Evolutionary conservation across 2,888 invertebrate species (phyloP).

Genomic region (Netelia inedita): DNA sequence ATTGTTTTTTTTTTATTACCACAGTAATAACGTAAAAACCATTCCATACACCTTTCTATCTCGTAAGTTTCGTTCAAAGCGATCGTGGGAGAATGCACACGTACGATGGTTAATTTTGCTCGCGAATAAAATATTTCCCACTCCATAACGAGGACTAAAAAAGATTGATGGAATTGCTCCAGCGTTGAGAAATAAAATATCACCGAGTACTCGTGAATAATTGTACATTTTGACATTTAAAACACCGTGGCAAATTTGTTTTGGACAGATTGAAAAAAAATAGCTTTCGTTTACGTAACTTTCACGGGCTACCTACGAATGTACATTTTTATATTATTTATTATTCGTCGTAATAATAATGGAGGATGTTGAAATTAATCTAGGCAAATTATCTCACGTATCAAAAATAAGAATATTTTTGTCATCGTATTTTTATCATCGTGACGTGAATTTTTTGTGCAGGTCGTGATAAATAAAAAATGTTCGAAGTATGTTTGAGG

Average conservation of each 20-base stretch:
- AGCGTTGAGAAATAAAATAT: neutral
- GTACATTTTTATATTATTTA: too few relatives aligned
- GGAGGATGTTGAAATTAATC: too few relatives aligned
- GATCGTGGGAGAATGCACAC: neutral
- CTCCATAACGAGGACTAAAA: neutral
- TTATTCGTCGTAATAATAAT: too few relatives aligned
- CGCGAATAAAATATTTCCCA: neutral
- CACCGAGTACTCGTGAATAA: neutral
- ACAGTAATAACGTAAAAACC: neutral
- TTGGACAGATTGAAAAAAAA: too few relatives aligned
- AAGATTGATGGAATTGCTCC: neutral
- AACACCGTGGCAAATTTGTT: too few relatives aligned
- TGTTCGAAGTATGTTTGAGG: constrained; percentile 28
- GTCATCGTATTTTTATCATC: neutral
- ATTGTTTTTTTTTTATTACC: neutral
- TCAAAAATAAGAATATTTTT: too few relatives aligned
- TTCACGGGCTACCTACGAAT: too few relatives aligned
- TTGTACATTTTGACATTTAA: too few relatives aligned
- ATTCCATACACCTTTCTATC: neutral
- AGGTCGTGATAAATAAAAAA: constrained; percentile 44
- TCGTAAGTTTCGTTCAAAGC: neutral
- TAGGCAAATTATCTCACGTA: too few relatives aligned
- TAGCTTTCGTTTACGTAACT: too few relatives aligned
- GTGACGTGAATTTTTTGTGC: neutral
- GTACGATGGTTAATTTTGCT: neutral